phyloP scores from a whole-genome alignment of 2,113 vertebrate species.

The Emydocephalus ijimae region DNA sequence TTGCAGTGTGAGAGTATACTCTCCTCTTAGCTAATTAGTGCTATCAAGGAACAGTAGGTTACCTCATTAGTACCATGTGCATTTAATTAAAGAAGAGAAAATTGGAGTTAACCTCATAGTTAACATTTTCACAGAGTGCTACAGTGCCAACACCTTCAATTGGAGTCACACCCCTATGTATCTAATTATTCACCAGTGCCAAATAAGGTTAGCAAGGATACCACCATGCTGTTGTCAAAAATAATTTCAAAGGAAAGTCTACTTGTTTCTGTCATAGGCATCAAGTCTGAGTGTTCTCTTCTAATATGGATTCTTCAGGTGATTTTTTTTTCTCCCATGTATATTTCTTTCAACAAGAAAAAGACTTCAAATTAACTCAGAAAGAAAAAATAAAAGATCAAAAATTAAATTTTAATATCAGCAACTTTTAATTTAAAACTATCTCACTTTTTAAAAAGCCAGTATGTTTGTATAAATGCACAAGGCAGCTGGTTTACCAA shows the following conservation, averaged over 20 bases:
- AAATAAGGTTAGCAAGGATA: constrained; percentile 84
- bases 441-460: neutral
- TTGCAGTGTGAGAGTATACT: constrained; percentile 88
- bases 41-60: constrained; percentile 96
- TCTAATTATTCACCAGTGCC: constrained; percentile 86
- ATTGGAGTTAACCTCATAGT: constrained; percentile 95
- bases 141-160: constrained; percentile 94
- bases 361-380: neutral
- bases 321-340: neutral
- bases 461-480: constrained; percentile 29
- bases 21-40: constrained; percentile 94
- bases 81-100: constrained; percentile 98
- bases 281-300: constrained; percentile 49
- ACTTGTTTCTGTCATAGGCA: constrained; percentile 61
- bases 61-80: constrained; percentile 97
- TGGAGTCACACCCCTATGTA: constrained; percentile 94
- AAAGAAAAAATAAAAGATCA: neutral
- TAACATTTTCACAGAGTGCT: constrained; percentile 96
- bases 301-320: constrained; percentile 29
- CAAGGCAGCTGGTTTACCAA: constrained; percentile 54
- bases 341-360: constrained; percentile 7
- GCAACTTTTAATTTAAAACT: constrained; percentile 49
- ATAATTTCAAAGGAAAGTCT: constrained; percentile 73
- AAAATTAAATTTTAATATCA: constrained; percentile 25
- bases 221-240: constrained; percentile 76